Evolutionary conservation across 2,113 vertebrate species (phyloP).

Genomic region (Corvus cornix): DNA sequence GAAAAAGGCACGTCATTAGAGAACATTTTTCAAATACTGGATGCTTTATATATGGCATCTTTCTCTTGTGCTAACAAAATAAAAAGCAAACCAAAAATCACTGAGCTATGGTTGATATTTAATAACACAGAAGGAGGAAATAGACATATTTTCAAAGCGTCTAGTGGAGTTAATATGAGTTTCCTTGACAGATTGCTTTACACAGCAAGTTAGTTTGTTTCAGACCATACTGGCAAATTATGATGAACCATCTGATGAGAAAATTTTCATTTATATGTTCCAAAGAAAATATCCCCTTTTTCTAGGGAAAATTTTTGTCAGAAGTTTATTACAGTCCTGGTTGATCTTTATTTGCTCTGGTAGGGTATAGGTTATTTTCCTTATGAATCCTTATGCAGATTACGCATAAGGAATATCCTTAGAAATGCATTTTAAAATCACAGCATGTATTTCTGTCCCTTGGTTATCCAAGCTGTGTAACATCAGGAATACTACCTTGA

Average conservation of each 20-base stretch:
- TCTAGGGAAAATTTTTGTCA: conserved; percentile 8
- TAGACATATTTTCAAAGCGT: background rate
- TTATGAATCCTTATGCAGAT: background rate
- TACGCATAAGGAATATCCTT: conserved; percentile 48
- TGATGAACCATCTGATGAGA: conserved; percentile 50
- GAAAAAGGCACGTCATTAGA: background rate
- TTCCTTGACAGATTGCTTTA: conserved; percentile 53
- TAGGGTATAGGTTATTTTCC: background rate
- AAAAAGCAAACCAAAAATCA: background rate
- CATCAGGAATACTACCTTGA: conserved; percentile 85
- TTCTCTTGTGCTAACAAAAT: background rate
- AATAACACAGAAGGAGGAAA: background rate
- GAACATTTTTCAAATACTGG: background rate
- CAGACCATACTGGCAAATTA: conserved; percentile 53
- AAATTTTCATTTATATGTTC: conserved; percentile 62
- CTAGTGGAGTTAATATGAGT: background rate
- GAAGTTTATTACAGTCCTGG: conserved; percentile 41
- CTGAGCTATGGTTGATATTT: background rate
- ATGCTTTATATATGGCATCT: background rate
- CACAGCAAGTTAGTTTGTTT: conserved; percentile 59
- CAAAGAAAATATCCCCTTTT: conserved; percentile 35
- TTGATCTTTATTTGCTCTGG: conserved; percentile 28
- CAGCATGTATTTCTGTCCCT: conserved; percentile 72
- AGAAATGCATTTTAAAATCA: conserved; percentile 81
- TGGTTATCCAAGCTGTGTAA: conserved; percentile 82